Evolutionary conservation across 2,113 vertebrate species (phyloP), one percentile per base, ranked within the genome.

Genomic region (Caloenas nicobarica): DNA sequence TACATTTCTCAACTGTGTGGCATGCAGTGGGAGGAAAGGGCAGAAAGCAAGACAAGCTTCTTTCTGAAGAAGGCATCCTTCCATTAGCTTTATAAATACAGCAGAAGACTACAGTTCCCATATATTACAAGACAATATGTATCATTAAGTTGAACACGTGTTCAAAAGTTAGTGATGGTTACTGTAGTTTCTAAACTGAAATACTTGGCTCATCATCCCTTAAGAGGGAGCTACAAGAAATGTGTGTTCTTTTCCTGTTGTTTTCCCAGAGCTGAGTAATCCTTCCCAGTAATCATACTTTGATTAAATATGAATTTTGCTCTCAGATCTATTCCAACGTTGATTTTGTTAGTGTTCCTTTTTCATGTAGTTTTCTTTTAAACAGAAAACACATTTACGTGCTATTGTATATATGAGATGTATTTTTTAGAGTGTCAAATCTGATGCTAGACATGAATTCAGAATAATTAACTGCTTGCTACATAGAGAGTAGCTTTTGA

Each of bases 391-490:
- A 33, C 11, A 26, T 60, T 56, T 91, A 61, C 5, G 33, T 86
- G 29, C 28, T 93, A 53, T 76, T 82, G 19, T 18, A 81, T 81
- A 56, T 11, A 28, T 18, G 22, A 62, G 24, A 17, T 33, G n/a
- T 51, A 46, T 34, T 13, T 85, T 91, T 71, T 34, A 84, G 50
- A 54, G 16, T 89, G 25, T 33, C 33, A 96, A 86, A 90, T 91
- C 53, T 91, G 77, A 81, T 36, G 68, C 10, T 51, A 79, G 50
- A 42, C 19, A n/a, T 29, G 7, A n/a, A 53, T 51, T 40, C 57
- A 84, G 22, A 96, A 81, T 92, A 95, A 95, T 94, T 93, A 94
- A 86, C 73, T 78, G 3, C 16, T 76, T 64, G 42, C 33, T 87
- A 51, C 7, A 8, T 44, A 79, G 4, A 84, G n/a, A 48, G 19